Evolutionary conservation across 2,888 invertebrate genomes (phyloP).

Genomic region (Campoletis raptor): DNA sequence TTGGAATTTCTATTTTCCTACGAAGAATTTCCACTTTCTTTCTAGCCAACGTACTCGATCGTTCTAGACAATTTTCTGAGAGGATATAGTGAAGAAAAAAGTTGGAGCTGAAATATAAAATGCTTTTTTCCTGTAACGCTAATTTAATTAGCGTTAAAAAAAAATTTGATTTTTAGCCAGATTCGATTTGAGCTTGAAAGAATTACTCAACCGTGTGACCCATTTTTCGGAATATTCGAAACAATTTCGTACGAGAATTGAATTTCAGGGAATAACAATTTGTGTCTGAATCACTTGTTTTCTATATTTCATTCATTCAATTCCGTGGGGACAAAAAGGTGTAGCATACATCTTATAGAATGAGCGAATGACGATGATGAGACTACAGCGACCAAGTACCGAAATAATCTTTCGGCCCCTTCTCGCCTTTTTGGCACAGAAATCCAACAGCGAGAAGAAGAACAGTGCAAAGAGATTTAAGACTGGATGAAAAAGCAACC

Average conservation of each 20-base stretch:
- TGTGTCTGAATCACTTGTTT: background rate
- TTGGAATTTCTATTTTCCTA: constrained; percentile 1
- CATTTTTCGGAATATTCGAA: constrained; percentile 9
- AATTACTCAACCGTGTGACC: background rate
- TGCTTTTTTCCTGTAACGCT: background rate
- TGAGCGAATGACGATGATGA: constrained; percentile 53
- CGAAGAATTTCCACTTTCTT: constrained; percentile 13
- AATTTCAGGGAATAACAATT: background rate
- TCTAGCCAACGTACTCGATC: background rate
- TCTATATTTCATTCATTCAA: constrained; percentile 41
- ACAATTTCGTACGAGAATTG: background rate
- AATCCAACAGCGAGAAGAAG: constrained; percentile 24
- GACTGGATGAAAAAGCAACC: constrained; percentile 48
- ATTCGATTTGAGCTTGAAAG: background rate
- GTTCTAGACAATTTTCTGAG: background rate
- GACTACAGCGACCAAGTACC: constrained; percentile 52
- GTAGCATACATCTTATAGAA: constrained; percentile 30
- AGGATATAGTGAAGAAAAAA: background rate
- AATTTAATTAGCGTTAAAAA: background rate
- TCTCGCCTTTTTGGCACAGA: constrained; percentile 65
- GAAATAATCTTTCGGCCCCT: constrained; percentile 65
- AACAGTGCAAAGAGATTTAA: constrained; percentile 50
- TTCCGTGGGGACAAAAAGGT: constrained; percentile 2
- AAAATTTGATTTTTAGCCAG: background rate
- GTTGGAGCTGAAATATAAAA: background rate